Percentiles rank a stretch among this genome's conserved stretches.
Conservation (phyloP, 2,888 invertebrate genomes). For the Apotomis turbidana region DNA sequence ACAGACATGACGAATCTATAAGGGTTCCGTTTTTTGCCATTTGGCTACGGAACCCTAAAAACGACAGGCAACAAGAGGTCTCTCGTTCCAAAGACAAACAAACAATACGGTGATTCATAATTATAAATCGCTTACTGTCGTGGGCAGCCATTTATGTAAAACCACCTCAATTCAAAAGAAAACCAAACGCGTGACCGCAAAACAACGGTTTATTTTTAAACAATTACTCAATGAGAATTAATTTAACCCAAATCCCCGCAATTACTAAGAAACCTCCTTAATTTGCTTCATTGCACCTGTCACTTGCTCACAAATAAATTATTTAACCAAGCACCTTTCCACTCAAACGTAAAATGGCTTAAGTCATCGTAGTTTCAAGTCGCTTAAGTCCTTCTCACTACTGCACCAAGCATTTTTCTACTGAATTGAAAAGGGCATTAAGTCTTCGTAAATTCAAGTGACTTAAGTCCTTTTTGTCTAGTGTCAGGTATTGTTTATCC, state of each 20-base stretch:
- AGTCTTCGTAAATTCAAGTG: background rate
- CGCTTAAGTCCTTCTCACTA: constrained; percentile 25
- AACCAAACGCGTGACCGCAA: background rate
- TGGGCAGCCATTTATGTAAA: background rate
- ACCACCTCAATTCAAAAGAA: background rate
- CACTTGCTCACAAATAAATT: constrained; percentile 31
- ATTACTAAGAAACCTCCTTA: constrained; percentile 21
- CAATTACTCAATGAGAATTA: constrained; percentile 7
- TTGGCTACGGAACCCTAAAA: no score
- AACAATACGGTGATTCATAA: no score
- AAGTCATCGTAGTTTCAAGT: constrained; percentile 1
- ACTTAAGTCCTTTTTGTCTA: constrained; percentile 16
- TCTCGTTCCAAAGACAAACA: background rate
- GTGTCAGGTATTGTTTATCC: constrained; percentile 47
- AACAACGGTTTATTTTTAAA: background rate
- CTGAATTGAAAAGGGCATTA: background rate
- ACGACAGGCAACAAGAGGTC: background rate
- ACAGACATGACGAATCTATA: no score
- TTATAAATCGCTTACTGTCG: no score
- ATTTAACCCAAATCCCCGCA: constrained; percentile 7
- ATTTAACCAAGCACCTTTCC: constrained; percentile 23
- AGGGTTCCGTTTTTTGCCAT: no score
- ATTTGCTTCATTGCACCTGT: constrained; percentile 35
- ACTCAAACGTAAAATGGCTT: background rate
- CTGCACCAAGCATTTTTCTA: constrained; percentile 16